phyloP scores from a whole-genome alignment of 2,113 vertebrate genomes.

The Phylloscopus trochiloides region DNA sequence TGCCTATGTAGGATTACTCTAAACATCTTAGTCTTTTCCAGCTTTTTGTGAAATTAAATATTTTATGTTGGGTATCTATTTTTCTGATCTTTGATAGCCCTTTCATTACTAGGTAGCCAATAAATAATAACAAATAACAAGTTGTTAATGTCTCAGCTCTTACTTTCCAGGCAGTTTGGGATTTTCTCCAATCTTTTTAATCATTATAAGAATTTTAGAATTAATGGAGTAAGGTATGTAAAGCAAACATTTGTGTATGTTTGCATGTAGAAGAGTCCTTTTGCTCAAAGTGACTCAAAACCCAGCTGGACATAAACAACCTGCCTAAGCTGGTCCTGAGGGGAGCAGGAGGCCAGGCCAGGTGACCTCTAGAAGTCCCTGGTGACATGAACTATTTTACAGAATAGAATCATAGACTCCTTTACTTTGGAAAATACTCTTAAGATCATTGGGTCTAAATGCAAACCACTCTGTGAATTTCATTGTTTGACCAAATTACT shows the following conservation, averaged over 20 bases:
- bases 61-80: neutral
- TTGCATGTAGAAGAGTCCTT: neutral
- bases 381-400: neutral
- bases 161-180: neutral
- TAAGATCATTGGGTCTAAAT: neutral
- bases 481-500: neutral
- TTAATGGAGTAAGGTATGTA: neutral
- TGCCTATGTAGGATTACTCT: neutral
- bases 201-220: neutral
- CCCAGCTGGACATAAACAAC: neutral
- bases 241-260: neutral
- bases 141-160: neutral
- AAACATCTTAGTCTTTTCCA: neutral
- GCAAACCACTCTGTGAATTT: neutral
- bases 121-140: neutral
- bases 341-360: neutral
- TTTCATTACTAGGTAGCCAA: neutral
- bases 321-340: neutral
- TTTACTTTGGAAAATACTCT: neutral
- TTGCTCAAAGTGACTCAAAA: neutral
- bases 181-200: neutral
- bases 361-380: neutral
- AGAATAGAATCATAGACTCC: neutral
- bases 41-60: neutral
- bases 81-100: neutral